Percentiles rank a stretch among this genome's conserved stretches.
Evolutionary conservation across 2,888 invertebrate genomes (phyloP).

Genomic region (Acanthosepion lycidas): DNA sequence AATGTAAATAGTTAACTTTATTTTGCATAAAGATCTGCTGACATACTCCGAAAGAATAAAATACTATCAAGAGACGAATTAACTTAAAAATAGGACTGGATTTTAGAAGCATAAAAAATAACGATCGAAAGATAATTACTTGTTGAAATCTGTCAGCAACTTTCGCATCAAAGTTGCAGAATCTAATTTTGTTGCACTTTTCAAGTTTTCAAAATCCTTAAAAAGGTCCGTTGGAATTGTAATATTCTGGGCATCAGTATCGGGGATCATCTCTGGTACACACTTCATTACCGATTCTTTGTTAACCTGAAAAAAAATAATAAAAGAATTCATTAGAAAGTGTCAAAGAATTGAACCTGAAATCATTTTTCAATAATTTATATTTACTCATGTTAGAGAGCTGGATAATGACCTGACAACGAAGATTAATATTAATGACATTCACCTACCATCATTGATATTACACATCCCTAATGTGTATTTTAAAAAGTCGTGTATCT

Average conservation of each 20-base stretch:
- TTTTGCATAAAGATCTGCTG: too few relatives aligned
- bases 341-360: not conserved
- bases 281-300: not conserved
- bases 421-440: not conserved
- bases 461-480: too few relatives aligned
- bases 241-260: slow-evolving; percentile 52
- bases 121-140: slow-evolving; percentile 52
- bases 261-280: not conserved
- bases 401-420: not conserved
- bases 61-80: too few relatives aligned
- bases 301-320: not conserved
- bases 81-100: too few relatives aligned
- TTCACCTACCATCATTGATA: too few relatives aligned
- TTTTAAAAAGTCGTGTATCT: too few relatives aligned
- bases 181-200: slow-evolving; percentile 63
- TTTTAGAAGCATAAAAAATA: too few relatives aligned
- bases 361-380: not conserved
- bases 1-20: too few relatives aligned
- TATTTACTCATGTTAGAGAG: too few relatives aligned
- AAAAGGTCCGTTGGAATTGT: slow-evolving; percentile 66
- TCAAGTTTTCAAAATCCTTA: slow-evolving; percentile 64
- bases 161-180: slow-evolving; percentile 64
- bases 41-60: too few relatives aligned
- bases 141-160: slow-evolving; percentile 64
- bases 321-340: not conserved